Conservation (phyloP, 2,888 invertebrate species). For the Stenoptilia bipunctidactyla region DNA sequence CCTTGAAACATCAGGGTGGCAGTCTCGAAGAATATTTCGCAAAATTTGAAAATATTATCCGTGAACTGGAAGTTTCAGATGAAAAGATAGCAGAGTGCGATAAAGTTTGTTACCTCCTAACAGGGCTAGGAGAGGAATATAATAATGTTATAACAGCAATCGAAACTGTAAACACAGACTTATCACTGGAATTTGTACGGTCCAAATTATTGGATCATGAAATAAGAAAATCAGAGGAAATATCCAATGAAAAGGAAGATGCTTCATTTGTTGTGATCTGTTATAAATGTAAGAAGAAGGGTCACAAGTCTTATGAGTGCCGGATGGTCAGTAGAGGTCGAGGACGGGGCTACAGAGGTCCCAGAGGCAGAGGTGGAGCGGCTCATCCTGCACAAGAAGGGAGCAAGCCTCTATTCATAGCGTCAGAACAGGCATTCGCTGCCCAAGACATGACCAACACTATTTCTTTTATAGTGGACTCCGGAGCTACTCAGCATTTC, state of each 20-base stretch:
- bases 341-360: not conserved
- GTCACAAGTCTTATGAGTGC: slow-evolving; percentile 1
- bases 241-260: not conserved
- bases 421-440: not conserved
- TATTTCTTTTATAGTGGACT: slow-evolving; percentile 5
- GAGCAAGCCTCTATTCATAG: not conserved
- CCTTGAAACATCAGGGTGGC: slow-evolving; percentile 1
- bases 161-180: no score
- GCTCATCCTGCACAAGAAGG: not conserved
- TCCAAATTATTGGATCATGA: slow-evolving; percentile 8
- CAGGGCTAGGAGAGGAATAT: slow-evolving; percentile 5
- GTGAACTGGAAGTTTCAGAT: slow-evolving; percentile 7
- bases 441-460: not conserved
- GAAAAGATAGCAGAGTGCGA: slow-evolving; percentile 6
- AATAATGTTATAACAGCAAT: no score
- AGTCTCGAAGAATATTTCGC: slow-evolving; percentile 4
- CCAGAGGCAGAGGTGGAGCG: not conserved
- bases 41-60: slow-evolving; percentile 8
- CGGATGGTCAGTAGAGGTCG: not conserved
- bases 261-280: slow-evolving; percentile 1
- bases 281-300: not conserved
- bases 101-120: slow-evolving; percentile 7
- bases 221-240: slow-evolving; percentile 2
- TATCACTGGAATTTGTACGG: no score
- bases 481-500: slow-evolving; percentile 5